Evolutionary conservation across 2,888 invertebrate species (phyloP).

Genomic region (Conops quadrifasciatus): DNA sequence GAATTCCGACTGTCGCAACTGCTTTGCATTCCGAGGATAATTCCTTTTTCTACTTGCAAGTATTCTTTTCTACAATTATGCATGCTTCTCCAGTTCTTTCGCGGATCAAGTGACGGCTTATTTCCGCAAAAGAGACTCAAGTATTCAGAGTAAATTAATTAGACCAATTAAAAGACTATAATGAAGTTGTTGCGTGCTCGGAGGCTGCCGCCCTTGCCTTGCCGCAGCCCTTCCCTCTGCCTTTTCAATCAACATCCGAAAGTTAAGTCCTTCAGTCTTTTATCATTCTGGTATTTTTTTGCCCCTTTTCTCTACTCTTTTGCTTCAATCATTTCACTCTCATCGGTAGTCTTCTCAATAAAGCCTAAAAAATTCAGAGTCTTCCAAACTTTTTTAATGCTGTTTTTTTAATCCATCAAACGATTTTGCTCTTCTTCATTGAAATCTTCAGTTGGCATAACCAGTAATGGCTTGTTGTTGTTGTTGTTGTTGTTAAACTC

Average conservation of each 20-base stretch:
- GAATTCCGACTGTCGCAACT: no score
- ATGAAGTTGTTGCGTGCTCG: constrained; percentile 63
- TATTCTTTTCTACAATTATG: neutral
- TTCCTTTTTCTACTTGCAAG: neutral
- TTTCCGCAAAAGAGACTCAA: constrained; percentile 56
- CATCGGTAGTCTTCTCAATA: neutral
- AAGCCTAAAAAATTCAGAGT: neutral
- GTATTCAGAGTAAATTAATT: constrained; percentile 60
- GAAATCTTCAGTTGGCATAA: constrained; percentile 6
- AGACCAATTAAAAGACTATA: constrained; percentile 64
- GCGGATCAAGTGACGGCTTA: neutral
- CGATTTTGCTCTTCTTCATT: constrained; percentile 23
- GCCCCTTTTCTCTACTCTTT: neutral
- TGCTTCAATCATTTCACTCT: neutral
- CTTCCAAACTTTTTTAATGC: neutral
- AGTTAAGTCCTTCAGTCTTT: constrained; percentile 36
- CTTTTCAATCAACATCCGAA: constrained; percentile 12
- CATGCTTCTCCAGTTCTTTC: neutral
- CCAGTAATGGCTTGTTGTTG: neutral
- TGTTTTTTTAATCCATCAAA: constrained; percentile 22
- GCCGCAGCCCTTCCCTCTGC: neutral
- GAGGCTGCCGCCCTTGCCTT: constrained; percentile 34
- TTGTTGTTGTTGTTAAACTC: constrained; percentile 3
- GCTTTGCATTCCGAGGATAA: neutral
- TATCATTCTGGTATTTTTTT: constrained; percentile 30